These are phyloP conservation scores for Acanthiza pusilla DNA, from an alignment of 2,797 vertebrate species.

Conservation along the genomic window DNA sequence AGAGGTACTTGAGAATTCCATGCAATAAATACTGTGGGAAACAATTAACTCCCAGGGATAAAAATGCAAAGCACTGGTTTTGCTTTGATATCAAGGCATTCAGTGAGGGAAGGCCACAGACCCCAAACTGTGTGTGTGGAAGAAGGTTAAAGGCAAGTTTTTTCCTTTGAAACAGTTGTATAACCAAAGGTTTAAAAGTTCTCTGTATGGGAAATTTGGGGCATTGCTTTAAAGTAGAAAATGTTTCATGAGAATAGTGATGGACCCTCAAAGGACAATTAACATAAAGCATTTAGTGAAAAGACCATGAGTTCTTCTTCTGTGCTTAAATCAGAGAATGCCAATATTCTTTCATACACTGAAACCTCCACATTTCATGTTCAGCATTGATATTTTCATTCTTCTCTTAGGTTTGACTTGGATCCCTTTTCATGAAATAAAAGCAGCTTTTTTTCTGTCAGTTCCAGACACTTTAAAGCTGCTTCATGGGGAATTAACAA, in stretches of 20 bases:
- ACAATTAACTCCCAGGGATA: background rate
- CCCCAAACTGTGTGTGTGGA: accelerated
- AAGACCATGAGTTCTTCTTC: background rate
- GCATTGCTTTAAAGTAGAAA: background rate
- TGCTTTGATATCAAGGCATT: background rate
- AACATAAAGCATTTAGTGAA: background rate
- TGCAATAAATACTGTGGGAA: background rate
- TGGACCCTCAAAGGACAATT: background rate
- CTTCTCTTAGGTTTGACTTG: background rate
- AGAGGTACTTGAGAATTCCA: background rate
- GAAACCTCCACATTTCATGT: background rate
- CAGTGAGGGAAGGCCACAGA: background rate
- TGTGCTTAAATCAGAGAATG: background rate
- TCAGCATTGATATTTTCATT: background rate
- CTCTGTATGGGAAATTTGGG: background rate
- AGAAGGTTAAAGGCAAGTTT: background rate
- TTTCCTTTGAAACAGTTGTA: background rate
- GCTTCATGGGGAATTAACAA: background rate
- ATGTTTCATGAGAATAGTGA: background rate
- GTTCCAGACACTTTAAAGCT: background rate
- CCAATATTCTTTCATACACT: accelerated
- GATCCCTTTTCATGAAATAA: background rate
- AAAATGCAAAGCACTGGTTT: background rate
- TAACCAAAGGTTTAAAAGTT: background rate
- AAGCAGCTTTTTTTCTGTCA: background rate